Base-by-base conservation (phyloP, 2,797 vertebrate genomes). In the Hapalemur alaotrensis region DNA sequence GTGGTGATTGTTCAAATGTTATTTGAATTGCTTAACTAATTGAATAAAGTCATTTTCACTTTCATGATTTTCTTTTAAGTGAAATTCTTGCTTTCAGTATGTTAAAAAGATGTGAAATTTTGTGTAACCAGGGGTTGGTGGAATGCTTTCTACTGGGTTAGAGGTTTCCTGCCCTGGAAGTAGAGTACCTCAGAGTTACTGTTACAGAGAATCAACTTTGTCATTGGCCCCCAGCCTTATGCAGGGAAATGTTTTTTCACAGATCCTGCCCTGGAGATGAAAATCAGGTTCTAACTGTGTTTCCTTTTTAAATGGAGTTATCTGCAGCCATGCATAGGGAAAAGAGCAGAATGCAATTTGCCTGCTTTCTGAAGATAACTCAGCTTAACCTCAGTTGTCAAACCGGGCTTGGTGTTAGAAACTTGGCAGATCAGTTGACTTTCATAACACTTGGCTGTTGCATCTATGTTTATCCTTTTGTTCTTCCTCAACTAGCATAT, bases 291-390 rank as follows among this genome's bases (percentile, higher is more conserved):
- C 65, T 73, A 18, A 28, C 14, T 7, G 50, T 15, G 10, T 30
- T 91, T 59, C 32, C 96, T 63, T 72, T 95, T 92, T 69, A 82
- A 94, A 94, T 43, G 75, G 38, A 43, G 28, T 73, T 91, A 61
- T 92, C 97, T 91, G 59, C 11, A 10, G 61, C 38, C 54, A 14
- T 83, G 86, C 78, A 1, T 23, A 61, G 82, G 28, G 0, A 22
- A 69, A 0, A 63, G 32, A n/a, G 83, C 30, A 30, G 76, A 95
- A 95, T 65, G 5, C 22, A 95, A 91, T 95, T 63, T 89, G 23
- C 87, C 89, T 97, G 95, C 78, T 97, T 2, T 0, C 65, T 90
- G 86, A 25, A 96, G 97, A 97, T 98, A 98, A 97, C 95, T 93
- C 95, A 46, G 84, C 0, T 18, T n/a, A 70, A 61, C 76, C 57